These are phyloP conservation scores for Epizoanthus scotinus DNA, from an alignment of 92 coral and sea anemone species.

Conservation along the genomic window DNA sequence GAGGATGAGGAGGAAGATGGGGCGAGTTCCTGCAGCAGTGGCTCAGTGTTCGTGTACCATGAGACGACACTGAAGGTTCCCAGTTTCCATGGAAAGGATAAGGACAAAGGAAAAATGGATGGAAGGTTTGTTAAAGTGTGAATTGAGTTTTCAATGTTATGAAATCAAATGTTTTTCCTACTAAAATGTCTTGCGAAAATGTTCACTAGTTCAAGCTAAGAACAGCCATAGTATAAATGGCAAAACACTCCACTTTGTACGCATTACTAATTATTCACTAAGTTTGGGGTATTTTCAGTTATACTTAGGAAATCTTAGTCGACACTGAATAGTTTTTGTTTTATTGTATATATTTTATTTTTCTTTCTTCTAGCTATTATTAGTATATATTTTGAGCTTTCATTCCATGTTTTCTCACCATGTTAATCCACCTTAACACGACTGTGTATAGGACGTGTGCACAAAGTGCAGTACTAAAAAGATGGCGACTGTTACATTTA, in stretches of 20 bases:
- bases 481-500: no score
- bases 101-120: constrained; percentile 12
- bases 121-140: constrained; percentile 27
- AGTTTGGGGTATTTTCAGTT: constrained; percentile 28
- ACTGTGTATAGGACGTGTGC: no score
- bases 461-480: no score
- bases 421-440: constrained; percentile 14
- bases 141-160: no score
- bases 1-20: constrained; percentile 59
- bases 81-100: constrained; percentile 4
- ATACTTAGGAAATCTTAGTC: constrained; percentile 30
- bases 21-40: constrained; percentile 61
- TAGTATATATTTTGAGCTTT: background rate
- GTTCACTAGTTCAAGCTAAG: no score
- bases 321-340: constrained; percentile 14
- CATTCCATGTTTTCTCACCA: background rate
- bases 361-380: no score
- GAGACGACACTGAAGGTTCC: constrained; percentile 19
- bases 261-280: background rate
- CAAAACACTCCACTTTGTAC: no score
- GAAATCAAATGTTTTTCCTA: no score
- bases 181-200: no score
- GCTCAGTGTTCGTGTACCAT: constrained; percentile 41
- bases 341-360: no score
- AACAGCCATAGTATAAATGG: no score